Conservation (phyloP, 2,888 invertebrate species). For the Melanostoma mellinum region DNA sequence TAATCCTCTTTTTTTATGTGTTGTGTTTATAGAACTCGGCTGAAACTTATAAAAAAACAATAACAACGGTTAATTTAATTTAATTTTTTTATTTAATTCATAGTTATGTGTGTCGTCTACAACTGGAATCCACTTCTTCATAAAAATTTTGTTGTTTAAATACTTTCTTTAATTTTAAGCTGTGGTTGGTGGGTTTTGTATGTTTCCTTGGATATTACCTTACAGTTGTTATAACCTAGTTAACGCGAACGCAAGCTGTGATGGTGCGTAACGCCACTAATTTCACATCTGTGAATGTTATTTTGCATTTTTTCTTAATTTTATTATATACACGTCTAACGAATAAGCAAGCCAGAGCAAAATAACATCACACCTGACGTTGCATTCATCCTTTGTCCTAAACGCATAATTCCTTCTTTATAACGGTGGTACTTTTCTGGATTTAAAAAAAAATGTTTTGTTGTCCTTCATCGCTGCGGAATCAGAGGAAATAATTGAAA, state of each 20-base stretch:
- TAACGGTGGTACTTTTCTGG: constrained; percentile 59
- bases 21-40: constrained; percentile 9
- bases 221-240: constrained; percentile 54
- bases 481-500: constrained; percentile 52
- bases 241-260: constrained; percentile 32
- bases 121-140: constrained; percentile 54
- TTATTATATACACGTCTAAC: constrained; percentile 47
- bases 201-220: constrained; percentile 55
- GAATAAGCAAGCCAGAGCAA: constrained; percentile 49
- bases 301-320: constrained; percentile 31
- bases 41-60: no score
- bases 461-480: constrained; percentile 62
- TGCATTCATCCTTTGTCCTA: constrained; percentile 67
- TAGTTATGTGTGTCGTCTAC: constrained; percentile 67
- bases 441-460: constrained; percentile 57
- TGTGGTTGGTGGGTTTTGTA: constrained; percentile 66
- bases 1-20: constrained; percentile 45
- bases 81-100: constrained; percentile 58
- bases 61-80: constrained; percentile 45
- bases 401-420: constrained; percentile 60
- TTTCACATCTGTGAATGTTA: constrained; percentile 62
- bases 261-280: constrained; percentile 60
- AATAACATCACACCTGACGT: constrained; percentile 56
- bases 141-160: constrained; percentile 38
- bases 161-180: constrained; percentile 33